Evolutionary conservation across 2,113 vertebrate genomes (phyloP).

Genomic region (Motacilla tschutschensis): DNA sequence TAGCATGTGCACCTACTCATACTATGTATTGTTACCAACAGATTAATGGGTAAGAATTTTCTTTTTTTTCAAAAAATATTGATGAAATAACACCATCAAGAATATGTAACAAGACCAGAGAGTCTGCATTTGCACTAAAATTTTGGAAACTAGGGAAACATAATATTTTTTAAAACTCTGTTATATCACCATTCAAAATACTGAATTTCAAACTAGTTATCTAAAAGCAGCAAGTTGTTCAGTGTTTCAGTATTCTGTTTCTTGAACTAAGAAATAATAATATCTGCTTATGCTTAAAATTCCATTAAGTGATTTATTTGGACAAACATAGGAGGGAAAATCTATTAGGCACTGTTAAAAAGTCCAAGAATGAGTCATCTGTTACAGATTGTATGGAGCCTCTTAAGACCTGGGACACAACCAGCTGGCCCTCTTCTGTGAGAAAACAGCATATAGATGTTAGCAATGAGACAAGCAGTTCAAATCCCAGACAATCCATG

Average conservation of each 20-base stretch:
- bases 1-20: neutral
- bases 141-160: neutral
- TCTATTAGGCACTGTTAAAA: neutral
- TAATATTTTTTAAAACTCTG: neutral
- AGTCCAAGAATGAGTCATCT: conserved; percentile 1
- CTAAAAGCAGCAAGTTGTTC: neutral
- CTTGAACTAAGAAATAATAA: neutral
- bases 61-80: neutral
- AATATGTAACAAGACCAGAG: neutral
- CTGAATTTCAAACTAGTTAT: neutral
- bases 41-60: neutral
- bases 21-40: neutral
- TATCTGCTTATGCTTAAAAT: neutral
- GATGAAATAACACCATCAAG: neutral
- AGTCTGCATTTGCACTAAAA: neutral
- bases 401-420: neutral
- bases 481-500: neutral
- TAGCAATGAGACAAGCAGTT: neutral
- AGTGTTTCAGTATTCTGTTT: neutral
- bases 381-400: neutral
- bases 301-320: neutral
- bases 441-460: neutral
- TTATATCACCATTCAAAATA: neutral
- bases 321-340: neutral
- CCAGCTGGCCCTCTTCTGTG: neutral